Conservation (phyloP, 2,888 invertebrate genomes). For the Sepiola atlantica region DNA sequence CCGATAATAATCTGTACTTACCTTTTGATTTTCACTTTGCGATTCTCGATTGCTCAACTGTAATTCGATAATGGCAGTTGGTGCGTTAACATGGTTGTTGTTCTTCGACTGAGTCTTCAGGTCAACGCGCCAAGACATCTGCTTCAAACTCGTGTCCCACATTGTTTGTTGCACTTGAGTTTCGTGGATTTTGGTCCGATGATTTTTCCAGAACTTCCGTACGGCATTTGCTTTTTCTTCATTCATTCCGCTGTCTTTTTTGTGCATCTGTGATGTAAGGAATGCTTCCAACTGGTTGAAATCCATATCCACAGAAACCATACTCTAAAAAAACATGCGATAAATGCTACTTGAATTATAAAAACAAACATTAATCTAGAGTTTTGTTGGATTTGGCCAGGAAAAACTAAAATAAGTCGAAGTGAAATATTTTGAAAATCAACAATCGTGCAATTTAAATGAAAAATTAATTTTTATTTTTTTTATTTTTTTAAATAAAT, state of each 20-base stretch:
- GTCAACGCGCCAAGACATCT: conserved; percentile 71
- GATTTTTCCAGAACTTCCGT: conserved; percentile 71
- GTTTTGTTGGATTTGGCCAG: too few relatives aligned
- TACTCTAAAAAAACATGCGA: conserved; percentile 61
- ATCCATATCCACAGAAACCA: conserved; percentile 73
- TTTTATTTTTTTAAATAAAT: too few relatives aligned
- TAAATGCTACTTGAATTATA: too few relatives aligned
- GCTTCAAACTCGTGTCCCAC: conserved; percentile 70
- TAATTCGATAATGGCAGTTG: conserved; percentile 79
- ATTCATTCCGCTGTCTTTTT: conserved; percentile 68
- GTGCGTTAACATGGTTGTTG: conserved; percentile 82
- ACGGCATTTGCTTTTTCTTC: conserved; percentile 70
- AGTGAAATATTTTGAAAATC: too few relatives aligned
- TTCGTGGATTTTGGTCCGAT: conserved; percentile 71
- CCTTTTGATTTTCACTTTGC: conserved; percentile 49
- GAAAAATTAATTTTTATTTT: too few relatives aligned
- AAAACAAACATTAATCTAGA: too few relatives aligned
- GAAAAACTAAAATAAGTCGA: too few relatives aligned
- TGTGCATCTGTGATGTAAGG: conserved; percentile 70
- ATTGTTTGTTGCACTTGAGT: conserved; percentile 65
- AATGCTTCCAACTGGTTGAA: conserved; percentile 72
- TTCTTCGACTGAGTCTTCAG: conserved; percentile 84
- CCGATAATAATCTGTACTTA: not conserved
- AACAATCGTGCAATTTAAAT: too few relatives aligned
- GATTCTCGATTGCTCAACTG: conserved; percentile 78